A percentile compares a stretch with the other conserved stretches of the same genome.
Evolutionary conservation across 2,113 vertebrate species (phyloP).

Genomic region (Trogon melanurus): DNA sequence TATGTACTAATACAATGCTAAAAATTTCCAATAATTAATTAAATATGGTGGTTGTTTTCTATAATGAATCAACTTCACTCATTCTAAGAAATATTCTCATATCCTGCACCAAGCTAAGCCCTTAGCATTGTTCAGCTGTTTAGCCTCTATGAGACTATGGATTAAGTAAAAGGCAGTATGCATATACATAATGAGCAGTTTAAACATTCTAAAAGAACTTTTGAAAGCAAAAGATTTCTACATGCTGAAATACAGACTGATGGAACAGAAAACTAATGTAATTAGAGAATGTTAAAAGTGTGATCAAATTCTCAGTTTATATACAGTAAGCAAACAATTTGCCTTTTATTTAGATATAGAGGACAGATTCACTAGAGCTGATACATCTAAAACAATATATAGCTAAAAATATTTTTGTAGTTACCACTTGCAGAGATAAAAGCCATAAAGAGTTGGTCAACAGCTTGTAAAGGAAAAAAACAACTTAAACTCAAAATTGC

Average conservation of each 20-base stretch:
- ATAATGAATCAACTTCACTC: neutral
- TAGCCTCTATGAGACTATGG: neutral
- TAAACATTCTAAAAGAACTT: neutral
- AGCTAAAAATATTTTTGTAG: neutral
- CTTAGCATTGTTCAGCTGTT: neutral
- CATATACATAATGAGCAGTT: neutral
- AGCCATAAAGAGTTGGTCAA: neutral
- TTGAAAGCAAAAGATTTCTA: neutral
- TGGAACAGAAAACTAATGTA: neutral
- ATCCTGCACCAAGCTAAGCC: neutral
- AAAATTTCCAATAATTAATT: neutral
- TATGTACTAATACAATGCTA: neutral
- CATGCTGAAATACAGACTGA: neutral
- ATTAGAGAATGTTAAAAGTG: neutral
- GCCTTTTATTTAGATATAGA: neutral
- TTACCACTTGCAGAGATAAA: neutral
- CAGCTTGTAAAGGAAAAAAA: neutral
- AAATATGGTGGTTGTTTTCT: neutral
- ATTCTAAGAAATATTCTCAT: neutral
- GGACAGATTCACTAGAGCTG: neutral
- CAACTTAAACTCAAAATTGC: neutral
- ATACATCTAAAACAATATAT: neutral
- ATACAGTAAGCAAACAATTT: neutral
- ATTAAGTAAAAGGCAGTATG: neutral
- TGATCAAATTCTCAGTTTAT: neutral